Evolutionary conservation across 2,797 vertebrate genomes (phyloP), one percentile per base, ranked within the genome.

Genomic region (Thunnus albacares): DNA sequence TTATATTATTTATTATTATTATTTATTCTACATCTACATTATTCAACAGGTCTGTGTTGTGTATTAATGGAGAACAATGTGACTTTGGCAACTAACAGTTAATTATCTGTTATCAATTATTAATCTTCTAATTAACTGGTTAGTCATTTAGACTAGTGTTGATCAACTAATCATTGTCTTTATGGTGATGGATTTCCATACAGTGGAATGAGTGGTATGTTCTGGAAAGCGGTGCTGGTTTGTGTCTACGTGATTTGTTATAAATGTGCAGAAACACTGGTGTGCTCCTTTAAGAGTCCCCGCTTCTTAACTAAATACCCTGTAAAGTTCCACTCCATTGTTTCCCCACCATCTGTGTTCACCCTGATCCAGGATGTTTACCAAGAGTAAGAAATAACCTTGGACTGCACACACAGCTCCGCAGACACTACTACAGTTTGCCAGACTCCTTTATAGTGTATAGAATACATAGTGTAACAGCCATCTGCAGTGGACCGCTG

Each of bases 291-390:
- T 59, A 75, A 71, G 53, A 68, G 65, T 38, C 66, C 6, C 66
- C 11, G 63, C 66, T 52, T 55, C 75, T 82, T 35, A 26, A 77
- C n/a, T 41, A 49, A 84, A 75, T 64, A 60, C 68, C 45, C 68
- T 62, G 77, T 68, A 52, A 43, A 70, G 65, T 22, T 78, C 81
- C 77, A 82, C 62, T 17, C 80, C 66, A 91, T 90, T 92, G 89
- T 93, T 88, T 84, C 77, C 75, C 60, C 28, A 49, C 71, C 75
- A 72, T 85, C 71, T 83, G 80, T 84, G 81, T 74, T 63, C 81
- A 82, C 82, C 71, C 80, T 77, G 63, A 88, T 83, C 72, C 89
- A 91, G 90, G 91, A 92, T 90, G 90, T 93, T 94, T 91, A 91
- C 85, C 71, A 38, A 77, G 83, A 83, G 65, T 66, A 79, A 87